Base-by-base conservation (phyloP, 2,797 vertebrate genomes). In the Pogoniulus pusillus region DNA sequence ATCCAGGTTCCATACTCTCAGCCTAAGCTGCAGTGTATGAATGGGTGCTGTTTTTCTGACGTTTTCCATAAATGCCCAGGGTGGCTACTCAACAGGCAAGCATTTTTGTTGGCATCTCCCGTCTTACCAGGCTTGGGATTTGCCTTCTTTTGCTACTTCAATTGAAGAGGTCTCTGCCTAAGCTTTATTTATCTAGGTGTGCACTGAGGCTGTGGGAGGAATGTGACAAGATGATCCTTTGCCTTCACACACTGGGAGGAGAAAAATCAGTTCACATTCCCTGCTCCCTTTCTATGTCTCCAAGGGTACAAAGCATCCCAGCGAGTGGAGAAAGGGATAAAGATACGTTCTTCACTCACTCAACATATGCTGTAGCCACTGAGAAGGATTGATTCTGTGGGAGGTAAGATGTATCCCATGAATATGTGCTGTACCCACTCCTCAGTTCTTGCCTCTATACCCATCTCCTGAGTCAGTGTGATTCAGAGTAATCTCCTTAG, bases 41-140 rank as follows among this genome's bases (percentile, higher is more conserved):
- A 19, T 23, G 24, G 16, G 23, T n/a, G 43, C 72, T 87, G 59
- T 68, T 94, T 88, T 91, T 70, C 69, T 90, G 89, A 45, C 87
- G 34, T 39, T 85, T 90, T 89, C 74, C 20, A 47, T 89, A 87
- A 89, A 49, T 23, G 53, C 63, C 32, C 12, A 79, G 58, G 11
- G 7, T 53, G 93, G 37, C 49, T 51, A 22, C 71, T 85, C 47
- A 80, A 58, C 39, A 85, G 53, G 75, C 82, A 80, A 83, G n/a
- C 86, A 64, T 81, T 93, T 93, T 78, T 84, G 51, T 80, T 53
- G 71, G 23, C 24, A 73, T 80, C 32, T 51, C 37, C 72, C 45
- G 13, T 82, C 73, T 80, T 93, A 37, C 72, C 35, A 73, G 49
- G 17, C 20, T 69, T 66, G 47, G 73, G 51, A n/a, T 84, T 68